phyloP scores from a whole-genome alignment of 2,113 vertebrate genomes.

The Xenopus tropicalis region UCB_Xtro_10.0 CM004443.2:99439501-99440000 shows the following conservation, averaged over 20 bases:
- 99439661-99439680: conserved; percentile 90
- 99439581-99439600: conserved; percentile 61
- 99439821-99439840: conserved; percentile 86
- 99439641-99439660: conserved; percentile 88
- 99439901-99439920: conserved; percentile 91
- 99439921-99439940: conserved; percentile 85
- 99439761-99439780: conserved; percentile 85
- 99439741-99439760: conserved; percentile 69
- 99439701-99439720: conserved; percentile 72
- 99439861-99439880: conserved; percentile 87
- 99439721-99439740: conserved; percentile 69
- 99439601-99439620: conserved; percentile 74
- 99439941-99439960: conserved; percentile 78
- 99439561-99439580: conserved; percentile 48
- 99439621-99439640: conserved; percentile 83
- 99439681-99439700: conserved; percentile 78
- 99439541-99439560: conserved; percentile 79
- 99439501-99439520: conserved; percentile 56
- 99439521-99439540: conserved; percentile 79
- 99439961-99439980: conserved; percentile 69
- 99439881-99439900: conserved; percentile 89
- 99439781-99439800: conserved; percentile 77
- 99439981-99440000: conserved; percentile 61
- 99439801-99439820: conserved; percentile 83
- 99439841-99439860: conserved; percentile 96